These are phyloP conservation scores for Gymnocephalus cernua DNA, from an alignment of 2,113 vertebrate species.

Conservation along the genomic window DNA sequence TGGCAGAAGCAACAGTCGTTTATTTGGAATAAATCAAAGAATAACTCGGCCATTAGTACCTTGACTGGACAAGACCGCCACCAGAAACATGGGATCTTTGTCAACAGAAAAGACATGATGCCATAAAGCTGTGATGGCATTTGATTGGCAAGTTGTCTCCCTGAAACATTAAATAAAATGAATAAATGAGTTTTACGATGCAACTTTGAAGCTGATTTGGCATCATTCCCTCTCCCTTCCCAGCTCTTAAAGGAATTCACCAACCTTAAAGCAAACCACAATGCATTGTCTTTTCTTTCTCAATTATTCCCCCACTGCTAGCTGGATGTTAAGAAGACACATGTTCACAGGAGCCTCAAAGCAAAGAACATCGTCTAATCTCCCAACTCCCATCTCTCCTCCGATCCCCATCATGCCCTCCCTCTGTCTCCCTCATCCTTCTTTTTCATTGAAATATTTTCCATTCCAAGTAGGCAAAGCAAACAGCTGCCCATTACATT, in stretches of 20 bases:
- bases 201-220: conserved; percentile 29
- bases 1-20: background rate
- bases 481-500: conserved; percentile 12
- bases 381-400: conserved; percentile 21
- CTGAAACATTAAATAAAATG: background rate
- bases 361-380: conserved; percentile 30
- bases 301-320: conserved; percentile 21
- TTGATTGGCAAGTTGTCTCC: conserved; percentile 53
- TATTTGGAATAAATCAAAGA: conserved; percentile 36
- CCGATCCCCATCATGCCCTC: conserved; percentile 2
- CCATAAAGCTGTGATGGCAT: conserved; percentile 1
- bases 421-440: conserved; percentile 8
- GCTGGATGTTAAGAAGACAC: conserved; percentile 49
- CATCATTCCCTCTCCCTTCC: conserved; percentile 23
- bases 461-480: background rate
- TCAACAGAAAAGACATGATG: conserved; percentile 36
- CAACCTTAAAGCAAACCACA: conserved; percentile 18
- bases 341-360: conserved; percentile 39
- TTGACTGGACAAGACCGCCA: conserved; percentile 4
- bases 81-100: conserved; percentile 27
- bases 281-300: conserved; percentile 28
- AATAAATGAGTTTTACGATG: conserved; percentile 36
- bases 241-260: conserved; percentile 17
- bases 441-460: background rate
- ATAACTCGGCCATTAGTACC: conserved; percentile 47